Conservation (phyloP, 2,888 invertebrate genomes). For the Neria commutata region DNA sequence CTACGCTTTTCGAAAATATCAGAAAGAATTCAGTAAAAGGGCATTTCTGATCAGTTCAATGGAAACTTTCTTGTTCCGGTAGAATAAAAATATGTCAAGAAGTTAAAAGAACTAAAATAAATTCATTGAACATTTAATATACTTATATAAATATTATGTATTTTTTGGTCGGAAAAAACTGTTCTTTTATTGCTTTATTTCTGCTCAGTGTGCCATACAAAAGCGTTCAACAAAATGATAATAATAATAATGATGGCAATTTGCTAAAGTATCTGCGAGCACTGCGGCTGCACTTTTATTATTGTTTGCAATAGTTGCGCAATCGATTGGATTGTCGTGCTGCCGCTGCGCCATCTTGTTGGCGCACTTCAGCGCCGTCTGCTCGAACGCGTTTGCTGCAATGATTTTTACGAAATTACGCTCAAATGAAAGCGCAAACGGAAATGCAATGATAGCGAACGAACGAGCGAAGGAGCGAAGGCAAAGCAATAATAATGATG, state of each 20-base stretch:
- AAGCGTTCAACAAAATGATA: conserved; percentile 45
- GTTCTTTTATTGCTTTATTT: too few relatives aligned
- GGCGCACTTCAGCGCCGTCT: background rate
- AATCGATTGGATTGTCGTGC: background rate
- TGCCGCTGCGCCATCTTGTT: background rate
- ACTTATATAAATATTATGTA: too few relatives aligned
- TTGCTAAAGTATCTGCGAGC: conserved; percentile 55
- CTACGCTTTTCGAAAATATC: too few relatives aligned
- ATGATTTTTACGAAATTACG: conserved; percentile 38
- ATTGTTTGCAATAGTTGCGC: conserved; percentile 26
- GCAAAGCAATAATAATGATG: conserved; percentile 15
- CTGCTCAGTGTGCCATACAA: too few relatives aligned
- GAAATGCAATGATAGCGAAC: conserved; percentile 49
- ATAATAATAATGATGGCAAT: conserved; percentile 54
- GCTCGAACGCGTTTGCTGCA: conserved; percentile 30
- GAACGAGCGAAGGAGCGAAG: conserved; percentile 14
- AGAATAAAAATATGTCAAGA: too few relatives aligned
- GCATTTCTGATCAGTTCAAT: too few relatives aligned
- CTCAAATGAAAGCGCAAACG: conserved; percentile 25
- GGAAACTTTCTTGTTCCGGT: too few relatives aligned
- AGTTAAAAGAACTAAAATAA: too few relatives aligned
- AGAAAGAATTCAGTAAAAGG: too few relatives aligned
- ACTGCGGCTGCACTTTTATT: conserved; percentile 38
- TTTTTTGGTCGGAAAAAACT: too few relatives aligned
- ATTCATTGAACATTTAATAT: too few relatives aligned